Conservation (phyloP, 1,140 invertebrate species). For the Drosophila bipectinata region DNA sequence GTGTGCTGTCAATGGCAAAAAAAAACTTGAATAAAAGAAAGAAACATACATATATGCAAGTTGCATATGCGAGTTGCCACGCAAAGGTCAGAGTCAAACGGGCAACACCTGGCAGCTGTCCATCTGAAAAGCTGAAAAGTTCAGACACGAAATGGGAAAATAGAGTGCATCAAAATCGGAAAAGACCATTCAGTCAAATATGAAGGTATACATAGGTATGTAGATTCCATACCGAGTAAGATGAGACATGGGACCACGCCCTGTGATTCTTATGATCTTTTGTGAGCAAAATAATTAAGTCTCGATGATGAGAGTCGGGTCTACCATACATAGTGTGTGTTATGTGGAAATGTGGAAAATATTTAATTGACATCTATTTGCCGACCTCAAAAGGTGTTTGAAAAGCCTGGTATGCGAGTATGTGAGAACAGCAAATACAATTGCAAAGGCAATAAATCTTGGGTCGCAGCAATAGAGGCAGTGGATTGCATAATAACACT, state of each 20-base stretch:
- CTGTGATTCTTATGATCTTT: conserved; percentile 52
- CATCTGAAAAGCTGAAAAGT: conserved; percentile 48
- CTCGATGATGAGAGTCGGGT: not conserved
- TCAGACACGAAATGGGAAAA: conserved; percentile 54
- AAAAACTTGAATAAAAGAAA: not conserved
- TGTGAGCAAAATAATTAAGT: conserved; percentile 43
- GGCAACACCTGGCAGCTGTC: conserved; percentile 66
- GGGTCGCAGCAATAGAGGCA: not conserved
- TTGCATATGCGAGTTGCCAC: conserved; percentile 44
- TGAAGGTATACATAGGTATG: not conserved
- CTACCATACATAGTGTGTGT: too few species aligned
- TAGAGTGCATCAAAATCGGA: conserved; percentile 16
- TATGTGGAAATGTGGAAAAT: conserved; percentile 64
- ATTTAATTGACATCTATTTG: conserved; percentile 73
- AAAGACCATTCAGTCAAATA: conserved; percentile 1
- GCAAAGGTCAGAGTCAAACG: conserved; percentile 65
- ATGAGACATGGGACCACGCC: conserved; percentile 35
- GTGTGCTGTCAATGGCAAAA: conserved; percentile 29
- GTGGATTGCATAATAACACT: conserved; percentile 35
- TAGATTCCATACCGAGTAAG: not conserved
- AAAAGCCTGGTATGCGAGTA: conserved; percentile 41
- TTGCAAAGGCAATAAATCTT: conserved; percentile 48
- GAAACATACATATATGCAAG: conserved; percentile 16
- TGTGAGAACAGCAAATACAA: conserved; percentile 53
- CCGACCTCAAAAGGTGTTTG: conserved; percentile 62